These are phyloP conservation scores for Falco columbarius DNA, from an alignment of 2,797 vertebrate genomes.

Conservation along the genomic window DNA sequence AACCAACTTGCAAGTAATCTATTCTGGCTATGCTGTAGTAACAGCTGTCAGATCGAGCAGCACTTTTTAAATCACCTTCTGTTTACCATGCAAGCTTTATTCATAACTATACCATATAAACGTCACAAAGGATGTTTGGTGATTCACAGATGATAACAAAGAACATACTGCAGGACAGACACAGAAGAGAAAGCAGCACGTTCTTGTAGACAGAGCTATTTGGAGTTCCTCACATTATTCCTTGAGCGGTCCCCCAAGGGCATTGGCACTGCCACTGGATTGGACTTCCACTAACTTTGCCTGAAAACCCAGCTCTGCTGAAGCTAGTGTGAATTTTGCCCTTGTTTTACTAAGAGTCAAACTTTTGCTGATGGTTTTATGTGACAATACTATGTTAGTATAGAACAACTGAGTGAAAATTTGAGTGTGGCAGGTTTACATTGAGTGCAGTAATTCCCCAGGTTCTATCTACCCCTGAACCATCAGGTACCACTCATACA, in stretches of 20 bases:
- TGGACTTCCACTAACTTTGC: background rate
- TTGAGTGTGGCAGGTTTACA: background rate
- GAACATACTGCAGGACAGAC: background rate
- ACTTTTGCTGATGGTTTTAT: background rate
- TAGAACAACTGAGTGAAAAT: background rate
- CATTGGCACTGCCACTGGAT: background rate
- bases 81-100: conserved; percentile 42
- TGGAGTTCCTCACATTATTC: background rate
- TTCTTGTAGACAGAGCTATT: background rate
- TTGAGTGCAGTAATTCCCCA: background rate
- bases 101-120: background rate
- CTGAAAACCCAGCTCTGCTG: background rate
- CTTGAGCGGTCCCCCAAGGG: background rate
- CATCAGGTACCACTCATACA: background rate
- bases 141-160: conserved; percentile 44
- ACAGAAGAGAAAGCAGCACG: background rate
- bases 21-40: conserved; percentile 32
- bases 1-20: conserved; percentile 7
- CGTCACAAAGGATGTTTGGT: conserved; percentile 27
- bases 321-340: background rate
- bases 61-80: conserved; percentile 33
- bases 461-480: background rate
- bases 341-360: background rate
- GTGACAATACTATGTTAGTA: background rate
- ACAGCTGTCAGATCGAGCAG: conserved; percentile 26